phyloP scores from a whole-genome alignment of 37 sponge, comb jelly and placozoan species.

The Axinella damicornis region DNA sequence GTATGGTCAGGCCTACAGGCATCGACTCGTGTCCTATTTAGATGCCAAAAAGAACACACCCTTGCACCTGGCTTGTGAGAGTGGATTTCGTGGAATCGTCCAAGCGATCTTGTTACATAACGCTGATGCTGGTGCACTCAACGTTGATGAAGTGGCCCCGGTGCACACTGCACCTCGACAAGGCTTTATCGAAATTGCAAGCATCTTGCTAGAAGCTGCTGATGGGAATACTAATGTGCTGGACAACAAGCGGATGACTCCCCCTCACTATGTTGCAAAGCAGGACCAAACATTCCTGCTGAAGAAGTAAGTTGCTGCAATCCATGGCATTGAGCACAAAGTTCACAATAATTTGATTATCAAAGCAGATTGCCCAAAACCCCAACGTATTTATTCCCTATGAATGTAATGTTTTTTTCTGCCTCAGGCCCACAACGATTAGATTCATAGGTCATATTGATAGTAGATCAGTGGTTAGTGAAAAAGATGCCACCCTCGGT shows the following conservation, averaged over 20 bases:
- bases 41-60: constrained; percentile 57
- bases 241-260: constrained; percentile 53
- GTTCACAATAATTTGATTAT: no score
- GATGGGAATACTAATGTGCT: constrained; percentile 14
- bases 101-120: constrained; percentile 20
- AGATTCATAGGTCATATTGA: no score
- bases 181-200: constrained; percentile 63
- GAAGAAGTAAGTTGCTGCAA: constrained; percentile 57
- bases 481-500: no score
- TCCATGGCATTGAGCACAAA: no score
- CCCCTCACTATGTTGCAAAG: constrained; percentile 79
- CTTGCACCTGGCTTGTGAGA: constrained; percentile 70
- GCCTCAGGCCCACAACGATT: no score
- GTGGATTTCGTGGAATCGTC: constrained; percentile 69
- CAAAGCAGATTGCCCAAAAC: no score
- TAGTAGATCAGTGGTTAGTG: no score
- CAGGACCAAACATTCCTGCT: constrained; percentile 64
- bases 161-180: constrained; percentile 79
- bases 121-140: constrained; percentile 43
- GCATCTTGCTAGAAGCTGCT: constrained; percentile 40
- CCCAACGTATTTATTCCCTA: no score
- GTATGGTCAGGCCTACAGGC: not conserved
- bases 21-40: not conserved
- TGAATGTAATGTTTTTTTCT: no score
- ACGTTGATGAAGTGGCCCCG: constrained; percentile 55